Conservation (phyloP, 1,140 invertebrate genomes). For the Melipona quadrifasciata region DNA sequence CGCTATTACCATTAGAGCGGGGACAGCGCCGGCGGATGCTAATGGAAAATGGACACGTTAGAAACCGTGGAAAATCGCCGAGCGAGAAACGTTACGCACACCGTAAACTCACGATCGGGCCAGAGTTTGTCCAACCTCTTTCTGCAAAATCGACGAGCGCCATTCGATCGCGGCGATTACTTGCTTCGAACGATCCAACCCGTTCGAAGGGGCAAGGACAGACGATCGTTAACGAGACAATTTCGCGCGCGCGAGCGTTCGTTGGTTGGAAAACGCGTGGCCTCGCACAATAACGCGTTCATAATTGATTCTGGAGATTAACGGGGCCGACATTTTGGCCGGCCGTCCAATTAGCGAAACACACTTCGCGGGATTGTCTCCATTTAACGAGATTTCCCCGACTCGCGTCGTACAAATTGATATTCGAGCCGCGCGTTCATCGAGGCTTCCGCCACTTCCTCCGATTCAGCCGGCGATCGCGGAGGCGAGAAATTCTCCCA, state of each 20-base stretch:
- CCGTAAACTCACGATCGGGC: slow-evolving; percentile 18
- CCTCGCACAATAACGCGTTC: slow-evolving; percentile 27
- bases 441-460: background rate
- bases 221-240: background rate
- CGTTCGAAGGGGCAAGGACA: background rate
- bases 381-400: slow-evolving; percentile 42
- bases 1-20: slow-evolving; percentile 60
- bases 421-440: slow-evolving; percentile 3
- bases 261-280: background rate
- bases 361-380: slow-evolving; percentile 27
- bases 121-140: too few species aligned
- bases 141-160: background rate
- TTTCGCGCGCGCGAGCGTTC: too few species aligned
- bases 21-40: slow-evolving; percentile 51
- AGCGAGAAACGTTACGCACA: slow-evolving; percentile 17
- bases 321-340: slow-evolving; percentile 14
- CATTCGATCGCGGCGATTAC: background rate
- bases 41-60: slow-evolving; percentile 61
- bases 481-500: slow-evolving; percentile 26
- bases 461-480: background rate
- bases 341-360: slow-evolving; percentile 44
- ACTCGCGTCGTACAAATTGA: background rate
- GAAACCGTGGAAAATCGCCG: slow-evolving; percentile 43
- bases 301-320: slow-evolving; percentile 41
- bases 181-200: background rate